These are phyloP conservation scores for Philonicus albiceps DNA, from an alignment of 2,888 invertebrate species.

Conservation along the genomic window DNA sequence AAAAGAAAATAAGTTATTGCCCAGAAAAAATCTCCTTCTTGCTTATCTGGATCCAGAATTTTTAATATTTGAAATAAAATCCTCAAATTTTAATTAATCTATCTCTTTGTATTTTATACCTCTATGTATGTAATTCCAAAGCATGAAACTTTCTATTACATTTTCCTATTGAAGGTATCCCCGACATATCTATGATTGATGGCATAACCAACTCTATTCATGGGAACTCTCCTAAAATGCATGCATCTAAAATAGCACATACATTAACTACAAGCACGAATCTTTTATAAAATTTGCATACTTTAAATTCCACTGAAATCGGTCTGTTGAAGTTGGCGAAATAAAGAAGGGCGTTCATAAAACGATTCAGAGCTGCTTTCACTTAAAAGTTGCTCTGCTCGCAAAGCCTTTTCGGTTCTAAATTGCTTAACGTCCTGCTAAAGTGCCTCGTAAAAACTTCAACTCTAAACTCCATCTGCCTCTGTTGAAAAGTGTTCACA, in stretches of 20 bases:
- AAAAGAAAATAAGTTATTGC: too few species aligned
- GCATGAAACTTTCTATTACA: neutral
- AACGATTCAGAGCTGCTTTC: slow-evolving; percentile 8
- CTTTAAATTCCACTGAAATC: neutral
- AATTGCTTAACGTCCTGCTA: slow-evolving; percentile 34
- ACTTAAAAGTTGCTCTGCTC: slow-evolving; percentile 5
- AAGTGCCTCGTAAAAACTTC: slow-evolving; percentile 39
- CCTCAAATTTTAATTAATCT: too few species aligned
- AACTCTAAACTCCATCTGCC: slow-evolving; percentile 17
- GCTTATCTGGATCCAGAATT: too few species aligned
- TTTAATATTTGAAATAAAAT: too few species aligned
- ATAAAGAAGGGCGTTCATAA: slow-evolving; percentile 2
- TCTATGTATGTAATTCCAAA: too few species aligned
- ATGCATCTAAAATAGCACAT: neutral
- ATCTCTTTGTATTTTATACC: too few species aligned
- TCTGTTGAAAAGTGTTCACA: neutral
- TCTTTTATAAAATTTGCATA: neutral
- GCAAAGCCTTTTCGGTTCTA: neutral
- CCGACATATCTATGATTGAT: neutral
- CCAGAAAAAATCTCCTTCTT: too few species aligned
- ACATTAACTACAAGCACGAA: neutral
- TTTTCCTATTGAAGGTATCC: neutral
- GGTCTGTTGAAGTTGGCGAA: neutral
- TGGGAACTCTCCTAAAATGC: neutral
- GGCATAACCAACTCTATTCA: neutral